Evolutionary conservation across 2,797 vertebrate genomes (phyloP).

Genomic region (Aplochiton taeniatus): DNA sequence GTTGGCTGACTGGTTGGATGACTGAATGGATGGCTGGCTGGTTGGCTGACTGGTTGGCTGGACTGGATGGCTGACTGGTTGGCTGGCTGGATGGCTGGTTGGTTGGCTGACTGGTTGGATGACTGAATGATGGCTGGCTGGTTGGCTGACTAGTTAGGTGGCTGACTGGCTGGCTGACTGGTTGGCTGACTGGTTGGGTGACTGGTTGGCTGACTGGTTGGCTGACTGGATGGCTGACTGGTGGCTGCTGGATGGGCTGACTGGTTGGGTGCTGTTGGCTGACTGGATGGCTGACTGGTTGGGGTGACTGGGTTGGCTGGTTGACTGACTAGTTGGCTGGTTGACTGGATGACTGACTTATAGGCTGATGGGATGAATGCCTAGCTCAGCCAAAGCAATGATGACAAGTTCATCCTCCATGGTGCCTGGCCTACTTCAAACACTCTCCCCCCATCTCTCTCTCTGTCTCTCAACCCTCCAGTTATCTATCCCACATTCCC

Average conservation of each 20-base stretch:
- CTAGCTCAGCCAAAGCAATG: not conserved
- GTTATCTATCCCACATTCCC: not conserved
- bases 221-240: not conserved
- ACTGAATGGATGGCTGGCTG: too few species aligned
- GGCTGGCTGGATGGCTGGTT: too few species aligned
- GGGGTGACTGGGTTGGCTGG: not conserved
- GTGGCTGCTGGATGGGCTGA: not conserved
- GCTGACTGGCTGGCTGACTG: too few species aligned
- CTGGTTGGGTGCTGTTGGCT: not conserved
- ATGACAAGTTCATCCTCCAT: constrained; percentile 1
- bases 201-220: not conserved
- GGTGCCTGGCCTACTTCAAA: not conserved
- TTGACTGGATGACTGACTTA: not conserved
- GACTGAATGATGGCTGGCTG: not conserved
- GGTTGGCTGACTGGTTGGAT: not conserved
- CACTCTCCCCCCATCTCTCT: not conserved
- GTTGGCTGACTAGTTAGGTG: not conserved
- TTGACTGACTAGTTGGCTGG: not conserved
- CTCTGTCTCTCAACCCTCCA: not conserved
- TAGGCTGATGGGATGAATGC: not conserved
- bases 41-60: too few species aligned
- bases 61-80: too few species aligned
- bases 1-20: too few species aligned
- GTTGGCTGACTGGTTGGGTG: too few species aligned
- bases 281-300: not conserved